Conservation (phyloP, 1,140 invertebrate species). For the Drosophila prosaltans region DNA sequence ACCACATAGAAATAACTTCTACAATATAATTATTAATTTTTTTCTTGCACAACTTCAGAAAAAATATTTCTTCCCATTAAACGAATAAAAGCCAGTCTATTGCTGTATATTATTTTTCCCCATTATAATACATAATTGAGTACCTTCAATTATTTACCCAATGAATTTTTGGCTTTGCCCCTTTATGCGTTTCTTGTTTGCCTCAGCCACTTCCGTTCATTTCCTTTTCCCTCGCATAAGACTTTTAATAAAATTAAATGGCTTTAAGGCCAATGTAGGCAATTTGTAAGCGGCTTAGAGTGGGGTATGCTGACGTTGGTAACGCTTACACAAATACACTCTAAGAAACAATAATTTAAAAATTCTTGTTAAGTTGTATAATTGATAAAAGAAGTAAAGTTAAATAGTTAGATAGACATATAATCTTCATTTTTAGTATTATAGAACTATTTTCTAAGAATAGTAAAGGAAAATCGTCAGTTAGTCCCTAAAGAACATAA, state of each 20-base stretch:
- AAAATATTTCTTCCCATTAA: background rate
- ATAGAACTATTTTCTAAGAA: too few relatives aligned
- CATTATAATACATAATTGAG: constrained; percentile 77
- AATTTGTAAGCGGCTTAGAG: constrained; percentile 14
- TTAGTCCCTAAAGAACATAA: constrained; percentile 3
- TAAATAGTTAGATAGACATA: too few relatives aligned
- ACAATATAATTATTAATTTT: too few relatives aligned
- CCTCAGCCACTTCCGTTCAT: constrained; percentile 4
- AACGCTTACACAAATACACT: constrained; percentile 2
- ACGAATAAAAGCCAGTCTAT: constrained; percentile 2
- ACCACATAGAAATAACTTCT: too few relatives aligned
- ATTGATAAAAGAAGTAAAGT: too few relatives aligned
- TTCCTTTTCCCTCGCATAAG: constrained; percentile 38
- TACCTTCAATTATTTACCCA: constrained; percentile 70
- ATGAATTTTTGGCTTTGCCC: constrained; percentile 42
- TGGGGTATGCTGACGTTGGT: constrained; percentile 3
- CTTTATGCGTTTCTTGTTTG: constrained; percentile 5
- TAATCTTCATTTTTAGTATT: too few relatives aligned
- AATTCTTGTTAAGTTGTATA: too few relatives aligned
- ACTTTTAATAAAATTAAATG: constrained; percentile 75
- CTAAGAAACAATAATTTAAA: too few relatives aligned
- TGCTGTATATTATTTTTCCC: constrained; percentile 9
- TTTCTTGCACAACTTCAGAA: too few relatives aligned
- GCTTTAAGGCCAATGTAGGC: constrained; percentile 57
- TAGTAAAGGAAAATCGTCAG: too few relatives aligned